Base-by-base conservation (phyloP, 2,888 invertebrate species). In the Tridacna crocea region DNA sequence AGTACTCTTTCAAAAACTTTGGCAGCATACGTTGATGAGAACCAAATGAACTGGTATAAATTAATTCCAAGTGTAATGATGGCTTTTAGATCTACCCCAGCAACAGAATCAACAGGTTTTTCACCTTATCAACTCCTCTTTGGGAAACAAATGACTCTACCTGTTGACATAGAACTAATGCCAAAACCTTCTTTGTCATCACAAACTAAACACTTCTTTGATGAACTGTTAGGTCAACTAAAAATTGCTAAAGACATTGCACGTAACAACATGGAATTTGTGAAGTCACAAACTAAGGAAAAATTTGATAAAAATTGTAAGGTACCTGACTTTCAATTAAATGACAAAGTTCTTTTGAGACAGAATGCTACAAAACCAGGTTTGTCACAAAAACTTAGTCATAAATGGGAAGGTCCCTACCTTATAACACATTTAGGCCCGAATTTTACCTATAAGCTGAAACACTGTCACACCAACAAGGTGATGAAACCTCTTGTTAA, bases 1-100 rank as follows among this genome's bases (percentile, higher is more conserved):
- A 70, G 68, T 17, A 82, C 79, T 13, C n/a, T 88, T 3, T 78
- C 77, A 11, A 83, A 88, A 79, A 58, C 60, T 22, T 63, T 83
- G 26, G 13, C 60, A 22, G 70, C 84, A 22, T 80, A 87, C 58
- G 60, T 76, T 51, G 36, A 70, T 48, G 75, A 80, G 58, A 73
- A 83, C 17, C 85, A 85, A 70, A 46, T 46, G 15, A 83, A 81
- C 46, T 84, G 84, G 85, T 75, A 80, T 22, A 60, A 65, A 10
- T 46, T 82, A n/a, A 17, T 85, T n/a, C 82, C 83, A 19, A 79
- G 80, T 60, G 72, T 85, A 13, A 73, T 85, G 77, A 87, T 85
- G 85, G 84, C 85, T 13, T 80, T 82, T 72, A 19, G 87, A 15
- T 75, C 84, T 73, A 75, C 75, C 24, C 83, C 88, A 60, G 73